These are phyloP conservation scores for Diadophis punctatus DNA, from an alignment of 2,113 vertebrate species.

Conservation along the genomic window DNA sequence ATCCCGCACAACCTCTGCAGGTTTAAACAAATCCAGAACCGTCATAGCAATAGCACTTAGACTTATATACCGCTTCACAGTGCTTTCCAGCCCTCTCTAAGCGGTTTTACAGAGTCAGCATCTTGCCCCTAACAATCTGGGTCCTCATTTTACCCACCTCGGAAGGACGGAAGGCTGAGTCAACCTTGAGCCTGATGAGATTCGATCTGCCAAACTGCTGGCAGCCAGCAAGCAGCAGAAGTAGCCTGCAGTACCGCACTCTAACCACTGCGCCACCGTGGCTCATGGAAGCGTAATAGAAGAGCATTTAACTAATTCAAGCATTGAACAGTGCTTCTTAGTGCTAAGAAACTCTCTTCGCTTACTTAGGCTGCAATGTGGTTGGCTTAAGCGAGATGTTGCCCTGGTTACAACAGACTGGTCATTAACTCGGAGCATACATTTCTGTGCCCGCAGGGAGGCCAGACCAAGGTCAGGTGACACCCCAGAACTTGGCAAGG, in stretches of 20 bases:
- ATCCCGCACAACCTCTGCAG: neutral
- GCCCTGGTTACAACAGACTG: neutral
- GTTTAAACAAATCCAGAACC: neutral
- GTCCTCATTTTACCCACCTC: no score
- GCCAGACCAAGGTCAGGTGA: neutral
- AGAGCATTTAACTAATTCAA: neutral
- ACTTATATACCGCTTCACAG: no score
- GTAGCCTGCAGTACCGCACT: no score
- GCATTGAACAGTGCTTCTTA: neutral
- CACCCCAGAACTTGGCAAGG: neutral
- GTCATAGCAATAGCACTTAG: no score
- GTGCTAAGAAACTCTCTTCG: neutral
- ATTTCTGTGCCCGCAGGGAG: neutral
- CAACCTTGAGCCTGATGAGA: no score
- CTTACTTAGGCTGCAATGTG: neutral
- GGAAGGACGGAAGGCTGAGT: no score
- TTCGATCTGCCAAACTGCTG: no score
- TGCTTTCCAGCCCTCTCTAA: no score
- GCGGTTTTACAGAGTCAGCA: no score
- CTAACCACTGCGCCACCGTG: no score
- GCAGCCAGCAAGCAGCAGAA: no score
- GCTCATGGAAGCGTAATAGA: neutral
- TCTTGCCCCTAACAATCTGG: no score
- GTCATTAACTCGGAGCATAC: conserved; percentile 1
- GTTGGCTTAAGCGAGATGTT: neutral